Base-by-base conservation (phyloP, 2,797 vertebrate species). In the Oryzias dopingdopingensis region DNA sequence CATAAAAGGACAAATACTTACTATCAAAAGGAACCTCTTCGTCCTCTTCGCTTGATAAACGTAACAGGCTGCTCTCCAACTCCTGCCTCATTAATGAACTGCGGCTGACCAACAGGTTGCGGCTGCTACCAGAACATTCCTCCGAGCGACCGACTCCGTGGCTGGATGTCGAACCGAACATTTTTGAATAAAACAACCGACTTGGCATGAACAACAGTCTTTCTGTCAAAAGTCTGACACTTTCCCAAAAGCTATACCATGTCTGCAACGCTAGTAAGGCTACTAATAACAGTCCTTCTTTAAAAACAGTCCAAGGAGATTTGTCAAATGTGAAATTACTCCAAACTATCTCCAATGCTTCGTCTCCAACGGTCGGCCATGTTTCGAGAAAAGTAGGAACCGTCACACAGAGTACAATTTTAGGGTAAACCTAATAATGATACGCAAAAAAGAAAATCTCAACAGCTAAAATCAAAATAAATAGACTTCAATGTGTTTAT, bases 1-100 rank as follows among this genome's bases (percentile, higher is more conserved):
- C 2, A 13, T 12, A 37, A 49, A 40, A 43, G 5, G 41, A 26
- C 17, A 26, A 42, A 51, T 0, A 49, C 90, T 91, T 84, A 93
- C 92, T 91, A 82, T 93, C 92, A 85, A 92, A 93, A 44, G 84
- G 80, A 44, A 91, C 80, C 1, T 90, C 86, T 1, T 90, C 90
- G 55, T 87, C 85, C 16, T 91, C 90, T 29, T 88, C 81, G 43
- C 56, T 72, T 0, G 77, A 75, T 15, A 86, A 59, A 53, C 37
- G 74, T 29, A 86, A 71, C 45, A 89, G 49, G 29, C 49, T 74
- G 0, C 23, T 56, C 3, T 65, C 67, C 1, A 22, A 23, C 20
- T 58, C 70, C 1, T 47, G 70, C 26, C 18, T 71, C 42, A 42
- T 42, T 32, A 41, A 44, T 26, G 49, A 4, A 23, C 29, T 65